Percentiles rank a stretch among this genome's conserved stretches.
These are phyloP conservation scores for Helicoverpa assulta DNA, from an alignment of 2,888 invertebrate genomes.

Conservation along the genomic window DNA sequence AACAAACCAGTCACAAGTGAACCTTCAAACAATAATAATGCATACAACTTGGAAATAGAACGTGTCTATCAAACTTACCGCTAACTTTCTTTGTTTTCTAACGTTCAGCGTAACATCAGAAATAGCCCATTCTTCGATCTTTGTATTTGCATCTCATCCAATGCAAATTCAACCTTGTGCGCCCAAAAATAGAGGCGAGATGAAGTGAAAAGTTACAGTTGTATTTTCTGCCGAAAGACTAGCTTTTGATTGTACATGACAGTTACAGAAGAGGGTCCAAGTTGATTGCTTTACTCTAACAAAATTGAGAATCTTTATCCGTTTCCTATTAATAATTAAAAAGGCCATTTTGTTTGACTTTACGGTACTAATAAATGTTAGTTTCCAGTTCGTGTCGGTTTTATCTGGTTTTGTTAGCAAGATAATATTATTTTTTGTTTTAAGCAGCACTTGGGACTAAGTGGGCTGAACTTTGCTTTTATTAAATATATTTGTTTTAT, in stretches of 20 bases:
- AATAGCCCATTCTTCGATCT: constrained; percentile 41
- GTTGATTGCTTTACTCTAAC: constrained; percentile 74
- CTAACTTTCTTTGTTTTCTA: constrained; percentile 55
- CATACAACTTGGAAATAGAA: constrained; percentile 56
- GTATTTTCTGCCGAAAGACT: constrained; percentile 44
- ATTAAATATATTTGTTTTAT: constrained; percentile 22
- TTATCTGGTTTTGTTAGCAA: constrained; percentile 5
- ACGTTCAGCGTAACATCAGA: constrained; percentile 42
- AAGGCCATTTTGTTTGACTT: constrained; percentile 55
- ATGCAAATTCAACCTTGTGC: constrained; percentile 20
- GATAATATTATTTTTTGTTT: constrained; percentile 11
- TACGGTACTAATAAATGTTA: constrained; percentile 58
- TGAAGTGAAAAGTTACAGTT: not conserved
- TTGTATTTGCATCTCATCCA: not conserved
- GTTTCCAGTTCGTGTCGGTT: constrained; percentile 32
- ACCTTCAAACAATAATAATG: constrained; percentile 46
- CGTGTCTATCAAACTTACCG: constrained; percentile 56
- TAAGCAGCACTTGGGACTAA: constrained; percentile 8
- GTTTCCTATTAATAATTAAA: constrained; percentile 69
- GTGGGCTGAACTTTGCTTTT: constrained; percentile 18
- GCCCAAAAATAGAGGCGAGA: constrained; percentile 3
- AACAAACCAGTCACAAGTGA: constrained; percentile 39
- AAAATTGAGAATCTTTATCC: constrained; percentile 69
- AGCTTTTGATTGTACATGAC: constrained; percentile 79
- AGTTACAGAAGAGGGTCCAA: constrained; percentile 76